These are phyloP conservation scores for Danio rerio DNA, from an alignment of 2,113 vertebrate genomes.

Conservation along the genomic window GRCz12tu NC_133200.1:14429501-14430000, in stretches of 20 bases:
- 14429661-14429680: neutral
- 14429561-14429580: constrained; percentile 37
- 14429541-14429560: constrained; percentile 50
- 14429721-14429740: neutral
- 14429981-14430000: neutral
- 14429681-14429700: neutral
- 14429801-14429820: neutral
- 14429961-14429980: neutral
- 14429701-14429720: constrained; percentile 7
- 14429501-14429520: constrained; percentile 76
- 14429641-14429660: neutral
- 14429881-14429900: constrained; percentile 21
- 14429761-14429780: constrained; percentile 31
- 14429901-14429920: neutral
- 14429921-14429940: neutral
- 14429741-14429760: constrained; percentile 1
- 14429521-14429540: constrained; percentile 66
- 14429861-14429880: neutral
- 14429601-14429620: constrained; percentile 37
- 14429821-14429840: neutral
- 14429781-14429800: neutral
- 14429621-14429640: constrained; percentile 21
- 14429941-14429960: neutral
- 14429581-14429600: constrained; percentile 38
- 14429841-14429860: neutral